phyloP scores from a whole-genome alignment of 2,888 invertebrate species.

The Eupithecia insigniata region DNA sequence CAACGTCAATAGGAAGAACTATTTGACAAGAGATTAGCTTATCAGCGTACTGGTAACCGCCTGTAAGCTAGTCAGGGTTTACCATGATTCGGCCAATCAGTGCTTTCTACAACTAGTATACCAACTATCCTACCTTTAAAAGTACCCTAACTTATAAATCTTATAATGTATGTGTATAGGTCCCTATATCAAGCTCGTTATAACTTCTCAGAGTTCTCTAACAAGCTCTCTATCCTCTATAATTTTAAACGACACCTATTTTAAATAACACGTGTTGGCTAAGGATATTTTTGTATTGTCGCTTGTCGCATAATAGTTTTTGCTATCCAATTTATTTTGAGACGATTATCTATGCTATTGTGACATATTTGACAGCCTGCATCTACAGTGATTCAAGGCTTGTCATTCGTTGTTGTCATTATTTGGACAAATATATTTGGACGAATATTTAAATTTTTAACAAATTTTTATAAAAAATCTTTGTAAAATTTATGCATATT shows the following conservation, averaged over 20 bases:
- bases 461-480: not conserved
- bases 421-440: too few species aligned
- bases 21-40: not conserved
- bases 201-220: conserved; percentile 68
- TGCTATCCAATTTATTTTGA: not conserved
- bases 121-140: conserved; percentile 19
- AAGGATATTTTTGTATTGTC: conserved; percentile 29
- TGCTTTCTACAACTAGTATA: not conserved
- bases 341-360: too few species aligned
- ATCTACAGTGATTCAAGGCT: not conserved
- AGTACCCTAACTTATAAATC: conserved; percentile 55
- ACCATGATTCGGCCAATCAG: not conserved
- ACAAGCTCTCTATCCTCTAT: conserved; percentile 59
- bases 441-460: too few species aligned
- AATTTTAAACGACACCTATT: conserved; percentile 58
- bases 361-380: not conserved
- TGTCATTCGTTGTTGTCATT: too few species aligned
- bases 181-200: conserved; percentile 63
- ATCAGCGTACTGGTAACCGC: not conserved
- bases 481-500: not conserved
- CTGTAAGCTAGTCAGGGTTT: not conserved
- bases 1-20: not conserved
- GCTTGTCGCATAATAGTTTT: not conserved
- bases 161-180: conserved; percentile 50
- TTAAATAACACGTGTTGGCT: conserved; percentile 56